Conservation (phyloP, 2,888 invertebrate genomes). For the Drosophila birchii region DNA sequence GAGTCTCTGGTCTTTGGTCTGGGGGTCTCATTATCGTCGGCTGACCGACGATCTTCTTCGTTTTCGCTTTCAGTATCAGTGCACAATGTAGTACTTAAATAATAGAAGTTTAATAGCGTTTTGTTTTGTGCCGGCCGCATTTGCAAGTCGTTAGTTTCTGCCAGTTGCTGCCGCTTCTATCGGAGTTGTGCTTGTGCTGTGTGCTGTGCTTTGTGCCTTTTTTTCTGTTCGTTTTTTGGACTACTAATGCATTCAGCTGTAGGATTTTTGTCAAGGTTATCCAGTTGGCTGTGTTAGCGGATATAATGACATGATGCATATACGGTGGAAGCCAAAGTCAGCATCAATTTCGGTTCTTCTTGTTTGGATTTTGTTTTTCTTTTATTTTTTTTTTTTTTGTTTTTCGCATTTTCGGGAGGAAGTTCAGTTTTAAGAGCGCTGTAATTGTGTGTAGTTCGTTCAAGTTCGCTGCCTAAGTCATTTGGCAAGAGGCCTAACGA, state of each 20-base stretch:
- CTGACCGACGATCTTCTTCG: conserved; percentile 53
- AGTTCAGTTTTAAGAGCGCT: conserved; percentile 57
- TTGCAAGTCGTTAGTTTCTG: conserved; percentile 66
- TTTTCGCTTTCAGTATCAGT: conserved; percentile 71
- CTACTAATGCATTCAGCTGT: conserved; percentile 84
- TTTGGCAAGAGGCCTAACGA: conserved; percentile 68
- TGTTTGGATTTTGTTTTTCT: conserved; percentile 21
- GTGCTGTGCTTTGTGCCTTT: conserved; percentile 16
- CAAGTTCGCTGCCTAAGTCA: conserved; percentile 78
- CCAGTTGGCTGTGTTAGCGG: conserved; percentile 65
- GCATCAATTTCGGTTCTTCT: conserved; percentile 53
- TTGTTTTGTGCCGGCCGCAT: conserved; percentile 68
- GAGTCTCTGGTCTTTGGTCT: conserved; percentile 35
- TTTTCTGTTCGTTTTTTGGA: conserved; percentile 67
- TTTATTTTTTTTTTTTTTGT: conserved; percentile 22
- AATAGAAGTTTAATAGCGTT: conserved; percentile 81
- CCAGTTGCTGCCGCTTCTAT: conserved; percentile 24
- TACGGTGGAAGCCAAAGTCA: conserved; percentile 48
- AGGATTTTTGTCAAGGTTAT: conserved; percentile 84
- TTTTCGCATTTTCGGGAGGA: conserved; percentile 41
- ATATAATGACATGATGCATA: conserved; percentile 78
- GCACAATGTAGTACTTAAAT: conserved; percentile 82
- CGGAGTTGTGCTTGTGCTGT: conserved; percentile 8
- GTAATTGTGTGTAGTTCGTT: conserved; percentile 73
- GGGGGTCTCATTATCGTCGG: conserved; percentile 76